phyloP scores from a whole-genome alignment of 2,113 vertebrate species.

The Phylloscopus trochilus region DNA sequence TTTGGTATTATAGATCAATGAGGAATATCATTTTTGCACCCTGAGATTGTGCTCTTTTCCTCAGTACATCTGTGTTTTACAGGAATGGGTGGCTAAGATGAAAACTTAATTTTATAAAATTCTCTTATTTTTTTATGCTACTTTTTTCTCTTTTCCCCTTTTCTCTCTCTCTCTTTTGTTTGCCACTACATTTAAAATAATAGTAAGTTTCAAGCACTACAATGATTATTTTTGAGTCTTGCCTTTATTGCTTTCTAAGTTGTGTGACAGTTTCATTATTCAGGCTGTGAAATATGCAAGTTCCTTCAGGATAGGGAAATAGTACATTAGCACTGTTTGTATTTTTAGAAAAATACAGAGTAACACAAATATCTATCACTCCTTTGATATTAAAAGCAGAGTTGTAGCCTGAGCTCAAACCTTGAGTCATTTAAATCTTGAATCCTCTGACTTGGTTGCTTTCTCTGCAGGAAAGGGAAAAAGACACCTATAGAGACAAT shows the following conservation, averaged over 20 bases:
- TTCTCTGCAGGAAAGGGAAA: neutral
- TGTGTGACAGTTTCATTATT: slow-evolving; percentile 11
- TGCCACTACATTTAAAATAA: neutral
- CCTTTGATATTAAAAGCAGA: neutral
- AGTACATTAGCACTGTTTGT: neutral
- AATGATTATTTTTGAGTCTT: neutral
- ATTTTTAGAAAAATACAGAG: neutral
- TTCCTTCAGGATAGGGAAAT: neutral
- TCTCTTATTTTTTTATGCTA: neutral
- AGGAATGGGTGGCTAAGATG: neutral
- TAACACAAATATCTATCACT: neutral
- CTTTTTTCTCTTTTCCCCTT: neutral
- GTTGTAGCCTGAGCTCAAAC: neutral
- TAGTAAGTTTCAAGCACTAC: neutral
- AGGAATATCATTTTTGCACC: neutral
- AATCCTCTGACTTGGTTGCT: neutral
- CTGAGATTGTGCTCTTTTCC: neutral
- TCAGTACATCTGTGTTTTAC: neutral
- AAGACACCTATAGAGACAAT: neutral
- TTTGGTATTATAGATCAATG: neutral
- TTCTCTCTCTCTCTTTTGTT: neutral
- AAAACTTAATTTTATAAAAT: neutral
- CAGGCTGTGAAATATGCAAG: neutral
- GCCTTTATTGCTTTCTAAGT: neutral
- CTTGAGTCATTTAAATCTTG: neutral